These are phyloP conservation scores for Corythornis madagascariensis DNA, from an alignment of 2,113 vertebrate species.

Conservation along the genomic window DNA sequence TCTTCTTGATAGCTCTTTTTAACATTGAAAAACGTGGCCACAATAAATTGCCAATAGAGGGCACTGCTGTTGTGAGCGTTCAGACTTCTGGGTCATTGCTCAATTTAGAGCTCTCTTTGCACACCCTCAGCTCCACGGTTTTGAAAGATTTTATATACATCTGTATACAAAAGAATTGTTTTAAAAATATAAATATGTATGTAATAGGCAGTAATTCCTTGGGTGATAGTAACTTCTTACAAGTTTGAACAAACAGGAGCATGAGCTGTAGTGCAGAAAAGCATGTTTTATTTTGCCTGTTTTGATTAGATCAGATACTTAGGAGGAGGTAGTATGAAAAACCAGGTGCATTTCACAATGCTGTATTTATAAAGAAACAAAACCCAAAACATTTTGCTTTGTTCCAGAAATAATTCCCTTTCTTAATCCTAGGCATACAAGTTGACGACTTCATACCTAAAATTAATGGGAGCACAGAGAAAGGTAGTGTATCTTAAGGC, in stretches of 20 bases:
- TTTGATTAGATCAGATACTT: neutral
- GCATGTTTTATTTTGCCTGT: neutral
- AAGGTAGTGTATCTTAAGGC: conserved; percentile 81
- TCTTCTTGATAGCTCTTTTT: neutral
- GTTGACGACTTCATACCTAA: conserved; percentile 87
- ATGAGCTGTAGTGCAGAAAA: neutral
- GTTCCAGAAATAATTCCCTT: conserved; percentile 76
- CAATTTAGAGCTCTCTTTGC: neutral
- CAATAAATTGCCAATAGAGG: conserved; percentile 59
- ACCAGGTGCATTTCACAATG: neutral
- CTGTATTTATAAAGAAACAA: conserved; percentile 12
- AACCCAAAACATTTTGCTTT: conserved; percentile 35
- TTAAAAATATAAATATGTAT: rapidly evolving
- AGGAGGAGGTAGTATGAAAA: neutral
- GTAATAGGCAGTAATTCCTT: neutral
- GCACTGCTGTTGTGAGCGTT: conserved; percentile 43
- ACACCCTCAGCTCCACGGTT: neutral
- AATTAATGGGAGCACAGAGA: conserved; percentile 86
- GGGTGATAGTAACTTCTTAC: neutral
- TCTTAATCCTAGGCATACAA: conserved; percentile 87
- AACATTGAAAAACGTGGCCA: neutral
- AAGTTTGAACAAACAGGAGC: neutral
- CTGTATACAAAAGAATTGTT: neutral
- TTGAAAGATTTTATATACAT: neutral
- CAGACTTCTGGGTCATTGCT: neutral